Conservation (phyloP, 1,140 invertebrate species). For the Zaprionus kolodkinae region DNA sequence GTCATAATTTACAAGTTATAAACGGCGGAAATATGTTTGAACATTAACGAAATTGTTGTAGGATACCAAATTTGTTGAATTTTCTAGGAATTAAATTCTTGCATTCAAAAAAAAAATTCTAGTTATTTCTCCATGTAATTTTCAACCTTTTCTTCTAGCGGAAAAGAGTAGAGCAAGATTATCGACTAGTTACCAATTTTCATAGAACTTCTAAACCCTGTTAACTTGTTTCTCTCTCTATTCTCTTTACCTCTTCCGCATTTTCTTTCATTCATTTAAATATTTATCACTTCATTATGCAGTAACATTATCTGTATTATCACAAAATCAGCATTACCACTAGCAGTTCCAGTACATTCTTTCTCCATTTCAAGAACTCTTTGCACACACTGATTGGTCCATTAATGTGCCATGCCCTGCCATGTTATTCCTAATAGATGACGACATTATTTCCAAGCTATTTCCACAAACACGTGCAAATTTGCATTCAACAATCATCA, state of each 20-base stretch:
- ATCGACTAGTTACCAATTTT: no score
- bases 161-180: no score
- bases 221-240: not conserved
- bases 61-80: not conserved
- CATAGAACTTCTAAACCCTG: not conserved
- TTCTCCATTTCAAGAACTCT: slow-evolving; percentile 1
- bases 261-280: not conserved
- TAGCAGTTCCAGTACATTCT: not conserved
- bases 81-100: not conserved
- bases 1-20: not conserved
- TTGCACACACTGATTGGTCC: slow-evolving; percentile 33
- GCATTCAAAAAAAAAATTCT: not conserved
- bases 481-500: slow-evolving; percentile 37
- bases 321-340: not conserved
- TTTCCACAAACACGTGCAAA: slow-evolving; percentile 46
- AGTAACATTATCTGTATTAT: not conserved
- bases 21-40: not conserved
- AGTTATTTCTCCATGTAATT: not conserved
- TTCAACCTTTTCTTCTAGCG: not conserved
- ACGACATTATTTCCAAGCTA: slow-evolving; percentile 42
- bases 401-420: slow-evolving; percentile 34
- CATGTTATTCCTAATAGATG: slow-evolving; percentile 38
- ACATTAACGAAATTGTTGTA: not conserved
- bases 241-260: not conserved
- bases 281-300: slow-evolving; percentile 17